A percentile compares a stretch with the other conserved stretches of the same genome.
Conservation (phyloP, 2,113 vertebrate species). For the Trogon melanurus region DNA sequence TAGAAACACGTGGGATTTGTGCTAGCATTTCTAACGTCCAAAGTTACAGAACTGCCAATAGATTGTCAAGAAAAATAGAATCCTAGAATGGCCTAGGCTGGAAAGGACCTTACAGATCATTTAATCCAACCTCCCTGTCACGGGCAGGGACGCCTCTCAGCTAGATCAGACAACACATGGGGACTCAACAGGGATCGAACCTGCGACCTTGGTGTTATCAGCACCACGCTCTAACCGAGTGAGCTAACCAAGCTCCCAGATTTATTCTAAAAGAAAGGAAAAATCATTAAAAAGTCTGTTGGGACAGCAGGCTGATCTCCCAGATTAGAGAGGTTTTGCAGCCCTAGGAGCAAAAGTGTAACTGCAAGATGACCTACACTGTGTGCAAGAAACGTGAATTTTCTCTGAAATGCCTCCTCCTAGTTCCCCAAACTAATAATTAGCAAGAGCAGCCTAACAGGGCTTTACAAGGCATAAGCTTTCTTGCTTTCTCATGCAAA, state of each 20-base stretch:
- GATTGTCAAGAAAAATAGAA: not conserved
- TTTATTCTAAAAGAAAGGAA: not conserved
- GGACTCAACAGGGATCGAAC: no score
- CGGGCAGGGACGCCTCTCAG: no score
- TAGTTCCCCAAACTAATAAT: not conserved
- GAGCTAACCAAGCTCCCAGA: not conserved
- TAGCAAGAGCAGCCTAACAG: not conserved
- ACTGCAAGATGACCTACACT: not conserved
- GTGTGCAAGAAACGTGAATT: not conserved
- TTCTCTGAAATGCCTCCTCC: not conserved
- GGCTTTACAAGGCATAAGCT: not conserved
- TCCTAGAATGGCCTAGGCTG: no score
- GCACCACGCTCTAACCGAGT: no score
- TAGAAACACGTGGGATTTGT: not conserved
- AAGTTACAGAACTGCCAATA: not conserved
- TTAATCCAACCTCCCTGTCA: no score
- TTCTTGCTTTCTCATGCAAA: slow-evolving; percentile 1
- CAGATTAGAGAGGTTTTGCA: not conserved
- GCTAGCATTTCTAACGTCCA: not conserved
- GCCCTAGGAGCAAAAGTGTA: not conserved
- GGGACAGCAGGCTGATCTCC: not conserved
- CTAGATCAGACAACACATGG: no score
- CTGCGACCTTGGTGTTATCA: no score
- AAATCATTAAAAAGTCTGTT: not conserved
- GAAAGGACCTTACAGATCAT: no score